phyloP scores from a whole-genome alignment of 2,888 invertebrate genomes.

The Acanthoscelides obtectus region DNA sequence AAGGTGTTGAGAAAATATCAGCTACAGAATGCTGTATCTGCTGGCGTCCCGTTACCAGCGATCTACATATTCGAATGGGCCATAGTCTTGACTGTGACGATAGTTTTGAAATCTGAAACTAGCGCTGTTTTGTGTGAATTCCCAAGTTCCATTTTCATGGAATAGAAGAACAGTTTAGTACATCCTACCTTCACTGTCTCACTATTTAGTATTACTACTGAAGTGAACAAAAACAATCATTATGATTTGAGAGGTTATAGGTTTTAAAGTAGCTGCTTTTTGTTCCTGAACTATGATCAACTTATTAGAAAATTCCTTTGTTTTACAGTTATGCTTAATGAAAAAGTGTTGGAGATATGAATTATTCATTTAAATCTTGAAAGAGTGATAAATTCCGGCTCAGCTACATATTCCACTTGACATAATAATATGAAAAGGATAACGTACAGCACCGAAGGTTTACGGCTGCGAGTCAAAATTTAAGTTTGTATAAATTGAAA shows the following conservation, averaged over 20 bases:
- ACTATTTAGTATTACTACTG: background rate
- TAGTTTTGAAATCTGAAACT: too few relatives aligned
- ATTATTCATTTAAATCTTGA: background rate
- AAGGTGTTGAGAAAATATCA: too few relatives aligned
- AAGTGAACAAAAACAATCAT: background rate
- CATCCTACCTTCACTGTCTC: background rate
- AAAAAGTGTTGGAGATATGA: background rate
- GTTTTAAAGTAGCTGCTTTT: constrained; percentile 2
- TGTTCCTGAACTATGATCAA: background rate
- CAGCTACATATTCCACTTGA: background rate
- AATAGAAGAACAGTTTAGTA: background rate
- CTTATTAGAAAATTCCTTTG: background rate
- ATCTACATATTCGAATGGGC: too few relatives aligned
- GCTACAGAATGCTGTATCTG: too few relatives aligned
- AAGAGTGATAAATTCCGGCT: background rate
- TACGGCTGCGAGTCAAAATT: background rate
- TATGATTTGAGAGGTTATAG: background rate
- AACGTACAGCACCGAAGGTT: background rate
- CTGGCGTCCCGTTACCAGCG: too few relatives aligned
- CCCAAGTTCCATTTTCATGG: too few relatives aligned
- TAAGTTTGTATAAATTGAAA: too few relatives aligned
- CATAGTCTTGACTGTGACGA: too few relatives aligned
- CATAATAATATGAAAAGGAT: background rate
- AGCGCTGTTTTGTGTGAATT: too few relatives aligned
- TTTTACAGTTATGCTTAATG: background rate